Percentiles rank a stretch among this genome's conserved stretches.
phyloP scores from a whole-genome alignment of 1,140 invertebrate species.

The Orchestia grillus region DNA sequence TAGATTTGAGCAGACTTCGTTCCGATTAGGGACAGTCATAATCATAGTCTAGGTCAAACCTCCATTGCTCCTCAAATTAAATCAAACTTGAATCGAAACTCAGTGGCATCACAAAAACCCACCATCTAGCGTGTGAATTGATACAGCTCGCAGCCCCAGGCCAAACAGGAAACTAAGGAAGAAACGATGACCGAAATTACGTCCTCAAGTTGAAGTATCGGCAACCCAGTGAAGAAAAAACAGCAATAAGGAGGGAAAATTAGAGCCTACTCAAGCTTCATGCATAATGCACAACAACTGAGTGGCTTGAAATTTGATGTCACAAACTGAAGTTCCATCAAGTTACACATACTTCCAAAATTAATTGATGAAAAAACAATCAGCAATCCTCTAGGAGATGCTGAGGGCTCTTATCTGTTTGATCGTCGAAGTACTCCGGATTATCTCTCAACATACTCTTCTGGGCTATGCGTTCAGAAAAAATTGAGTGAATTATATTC shows the following conservation, averaged over 20 bases:
- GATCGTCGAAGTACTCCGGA: background rate
- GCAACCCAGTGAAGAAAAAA: background rate
- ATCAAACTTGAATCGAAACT: background rate
- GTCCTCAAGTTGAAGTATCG: background rate
- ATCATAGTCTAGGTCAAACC: background rate
- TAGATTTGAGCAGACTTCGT: background rate
- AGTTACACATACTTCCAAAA: background rate
- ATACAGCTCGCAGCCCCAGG: background rate
- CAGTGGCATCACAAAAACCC: background rate
- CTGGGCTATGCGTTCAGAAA: background rate
- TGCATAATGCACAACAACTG: background rate
- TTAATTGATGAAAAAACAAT: background rate
- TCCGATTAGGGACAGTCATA: background rate
- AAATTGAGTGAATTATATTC: background rate
- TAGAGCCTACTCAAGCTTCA: background rate
- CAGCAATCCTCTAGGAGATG: background rate
- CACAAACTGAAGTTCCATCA: background rate
- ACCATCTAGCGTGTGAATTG: background rate
- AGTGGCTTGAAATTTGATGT: background rate
- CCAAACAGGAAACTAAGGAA: background rate
- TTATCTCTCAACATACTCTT: background rate
- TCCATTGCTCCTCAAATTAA: background rate
- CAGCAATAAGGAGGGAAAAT: background rate
- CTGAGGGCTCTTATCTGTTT: background rate
- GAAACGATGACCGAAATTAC: background rate